Conservation (phyloP, 2,797 vertebrate genomes). For the Aphelocoma californica region DNA sequence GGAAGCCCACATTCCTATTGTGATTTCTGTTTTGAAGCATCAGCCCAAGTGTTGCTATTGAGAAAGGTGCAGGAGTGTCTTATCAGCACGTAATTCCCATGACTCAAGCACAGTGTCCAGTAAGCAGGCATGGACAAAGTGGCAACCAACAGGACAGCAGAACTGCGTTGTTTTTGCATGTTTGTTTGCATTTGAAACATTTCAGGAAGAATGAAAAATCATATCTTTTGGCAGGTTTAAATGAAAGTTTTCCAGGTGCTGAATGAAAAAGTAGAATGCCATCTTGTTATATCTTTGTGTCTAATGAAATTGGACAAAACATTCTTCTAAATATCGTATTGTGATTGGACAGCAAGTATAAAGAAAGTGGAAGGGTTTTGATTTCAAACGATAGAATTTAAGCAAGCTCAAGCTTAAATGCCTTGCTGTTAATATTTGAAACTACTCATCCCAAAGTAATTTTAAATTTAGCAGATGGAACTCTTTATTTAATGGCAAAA, state of each 20-base stretch:
- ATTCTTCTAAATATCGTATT: background rate
- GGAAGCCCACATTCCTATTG: background rate
- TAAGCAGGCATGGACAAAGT: background rate
- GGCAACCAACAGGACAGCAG: background rate
- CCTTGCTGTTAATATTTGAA: background rate
- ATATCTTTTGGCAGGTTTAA: background rate
- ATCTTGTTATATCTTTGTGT: background rate
- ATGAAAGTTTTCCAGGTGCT: background rate
- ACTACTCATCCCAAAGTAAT: background rate
- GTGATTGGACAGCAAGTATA: background rate
- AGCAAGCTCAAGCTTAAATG: background rate
- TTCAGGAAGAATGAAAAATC: background rate
- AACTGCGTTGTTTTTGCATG: background rate
- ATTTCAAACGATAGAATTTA: background rate
- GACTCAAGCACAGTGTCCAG: background rate
- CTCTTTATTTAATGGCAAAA: background rate
- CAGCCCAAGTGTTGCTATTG: background rate
- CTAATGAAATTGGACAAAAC: background rate
- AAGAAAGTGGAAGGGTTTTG: background rate
- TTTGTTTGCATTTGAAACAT: background rate
- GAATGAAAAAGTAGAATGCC: background rate
- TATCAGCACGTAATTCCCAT: background rate
- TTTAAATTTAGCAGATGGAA: conserved; percentile 26
- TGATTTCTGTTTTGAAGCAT: background rate
- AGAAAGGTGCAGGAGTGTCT: background rate